phyloP scores from a whole-genome alignment of 2,888 invertebrate genomes.

The Tipula confusa region DNA sequence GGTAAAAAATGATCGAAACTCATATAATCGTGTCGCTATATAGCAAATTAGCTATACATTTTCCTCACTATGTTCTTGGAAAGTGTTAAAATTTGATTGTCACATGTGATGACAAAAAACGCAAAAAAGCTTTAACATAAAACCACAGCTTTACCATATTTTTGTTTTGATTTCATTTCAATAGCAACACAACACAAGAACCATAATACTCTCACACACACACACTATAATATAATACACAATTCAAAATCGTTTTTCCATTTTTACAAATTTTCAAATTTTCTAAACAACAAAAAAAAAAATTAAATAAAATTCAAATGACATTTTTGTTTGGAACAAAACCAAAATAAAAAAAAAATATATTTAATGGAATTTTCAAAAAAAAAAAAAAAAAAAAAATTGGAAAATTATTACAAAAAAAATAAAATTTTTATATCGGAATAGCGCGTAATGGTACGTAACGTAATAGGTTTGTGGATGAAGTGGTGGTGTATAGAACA shows the following conservation, averaged over 20 bases:
- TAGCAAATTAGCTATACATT: too few species aligned
- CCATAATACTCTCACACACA: background rate
- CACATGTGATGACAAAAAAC: too few species aligned
- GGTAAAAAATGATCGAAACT: too few species aligned
- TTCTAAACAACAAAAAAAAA: too few species aligned
- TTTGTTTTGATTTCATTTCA: background rate
- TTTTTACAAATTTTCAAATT: background rate
- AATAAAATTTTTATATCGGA: background rate
- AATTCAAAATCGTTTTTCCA: background rate
- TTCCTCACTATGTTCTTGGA: too few species aligned
- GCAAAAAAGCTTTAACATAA: background rate
- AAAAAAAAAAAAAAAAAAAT: background rate
- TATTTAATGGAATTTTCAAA: background rate
- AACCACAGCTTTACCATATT: background rate
- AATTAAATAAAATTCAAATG: background rate
- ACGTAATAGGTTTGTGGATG: constrained; percentile 12
- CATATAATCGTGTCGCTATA: too few species aligned
- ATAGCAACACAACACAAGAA: background rate
- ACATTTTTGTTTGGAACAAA: background rate
- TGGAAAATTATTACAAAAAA: background rate
- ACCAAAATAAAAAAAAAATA: background rate
- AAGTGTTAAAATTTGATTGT: too few species aligned
- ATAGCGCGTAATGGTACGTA: constrained; percentile 25
- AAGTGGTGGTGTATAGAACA: background rate
- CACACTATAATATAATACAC: too few species aligned